Conservation (phyloP, 2,797 vertebrate genomes). For the Lindbergichthys nudifrons region DNA sequence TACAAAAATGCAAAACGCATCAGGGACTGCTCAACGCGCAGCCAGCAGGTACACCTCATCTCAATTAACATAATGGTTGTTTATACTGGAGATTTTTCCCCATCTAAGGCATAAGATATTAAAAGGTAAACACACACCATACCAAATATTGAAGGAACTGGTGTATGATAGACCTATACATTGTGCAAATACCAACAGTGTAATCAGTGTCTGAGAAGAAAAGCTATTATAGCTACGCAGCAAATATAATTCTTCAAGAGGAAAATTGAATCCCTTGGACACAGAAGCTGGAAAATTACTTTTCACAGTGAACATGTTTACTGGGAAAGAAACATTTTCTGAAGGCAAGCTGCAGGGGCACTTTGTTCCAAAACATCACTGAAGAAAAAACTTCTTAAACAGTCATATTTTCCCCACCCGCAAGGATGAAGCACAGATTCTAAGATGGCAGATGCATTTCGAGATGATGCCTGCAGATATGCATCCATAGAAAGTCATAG, state of each 20-base stretch:
- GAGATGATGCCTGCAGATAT: slow-evolving; percentile 24
- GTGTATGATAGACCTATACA: slow-evolving; percentile 12
- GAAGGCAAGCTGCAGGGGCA: slow-evolving; percentile 20
- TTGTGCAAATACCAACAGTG: slow-evolving; percentile 40
- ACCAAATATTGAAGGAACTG: not conserved
- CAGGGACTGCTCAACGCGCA: slow-evolving; percentile 4
- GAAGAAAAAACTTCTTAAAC: slow-evolving; percentile 4
- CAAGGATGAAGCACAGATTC: not conserved
- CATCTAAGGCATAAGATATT: not conserved
- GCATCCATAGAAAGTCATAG: slow-evolving; percentile 24
- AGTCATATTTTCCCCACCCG: not conserved
- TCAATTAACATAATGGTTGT: slow-evolving; percentile 20
- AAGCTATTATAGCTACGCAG: slow-evolving; percentile 55
- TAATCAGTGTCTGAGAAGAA: slow-evolving; percentile 45
- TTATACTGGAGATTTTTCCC: not conserved
- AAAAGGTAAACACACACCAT: slow-evolving; percentile 20
- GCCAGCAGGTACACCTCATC: not conserved
- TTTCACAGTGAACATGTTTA: slow-evolving; percentile 48
- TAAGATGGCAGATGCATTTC: not conserved
- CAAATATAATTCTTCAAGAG: slow-evolving; percentile 66
- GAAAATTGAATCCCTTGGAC: slow-evolving; percentile 67
- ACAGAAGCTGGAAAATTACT: slow-evolving; percentile 61
- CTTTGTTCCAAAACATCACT: slow-evolving; percentile 36
- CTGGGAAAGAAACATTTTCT: not conserved
- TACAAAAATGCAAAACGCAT: slow-evolving; percentile 25